Evolutionary conservation across 2,113 vertebrate genomes (phyloP), one percentile per base, ranked within the genome.

Genomic region (Sebastes schlegelii): DNA sequence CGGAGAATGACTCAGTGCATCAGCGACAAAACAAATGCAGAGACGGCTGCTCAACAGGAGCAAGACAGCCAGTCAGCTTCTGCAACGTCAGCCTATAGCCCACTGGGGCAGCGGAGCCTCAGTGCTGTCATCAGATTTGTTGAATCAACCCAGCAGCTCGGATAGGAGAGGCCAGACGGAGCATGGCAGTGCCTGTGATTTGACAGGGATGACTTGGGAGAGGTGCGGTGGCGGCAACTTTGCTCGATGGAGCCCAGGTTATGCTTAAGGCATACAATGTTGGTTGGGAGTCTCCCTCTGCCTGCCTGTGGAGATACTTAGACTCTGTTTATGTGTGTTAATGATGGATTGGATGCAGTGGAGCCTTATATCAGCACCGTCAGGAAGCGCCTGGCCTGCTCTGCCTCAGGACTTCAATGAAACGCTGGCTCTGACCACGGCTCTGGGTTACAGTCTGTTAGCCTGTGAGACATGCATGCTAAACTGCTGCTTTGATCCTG

Each of bases 361-460:
- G 85, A 90, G 82, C 14, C 69, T 86, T 5, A 11, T 80, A 1
- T 60, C 85, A 2, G 12, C 74, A 1, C 48, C 68, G 4, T 0
- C 75, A 9, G 85, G 67, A 60, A 68, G 79, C 48, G 2, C 52
- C 21, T 84, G 85, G 83, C 54, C 77, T 4, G 17, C 76, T 3
- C 0, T 83, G 74, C 77, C 88, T 71, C 80, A 67, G 82, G 88
- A 92, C 77, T 52, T 85, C 2, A 88, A 42, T 23, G 86, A 92
- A 11, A 82, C 89, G 2, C 83, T 91, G 82, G 86, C 84, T 68
- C 92, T 95, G 62, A 89, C 89, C 45, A 84, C 87, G 1, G 87
- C 91, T 46, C 89, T 92, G 75, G 86, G 92, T 46, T 95, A 90
- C 80, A 91, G 86, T 42, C 90, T 94, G 74, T 64, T 93, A 43